These are phyloP conservation scores for Sclerurus mexicanus DNA, from an alignment of 2,113 vertebrate species.

Conservation along the genomic window DNA sequence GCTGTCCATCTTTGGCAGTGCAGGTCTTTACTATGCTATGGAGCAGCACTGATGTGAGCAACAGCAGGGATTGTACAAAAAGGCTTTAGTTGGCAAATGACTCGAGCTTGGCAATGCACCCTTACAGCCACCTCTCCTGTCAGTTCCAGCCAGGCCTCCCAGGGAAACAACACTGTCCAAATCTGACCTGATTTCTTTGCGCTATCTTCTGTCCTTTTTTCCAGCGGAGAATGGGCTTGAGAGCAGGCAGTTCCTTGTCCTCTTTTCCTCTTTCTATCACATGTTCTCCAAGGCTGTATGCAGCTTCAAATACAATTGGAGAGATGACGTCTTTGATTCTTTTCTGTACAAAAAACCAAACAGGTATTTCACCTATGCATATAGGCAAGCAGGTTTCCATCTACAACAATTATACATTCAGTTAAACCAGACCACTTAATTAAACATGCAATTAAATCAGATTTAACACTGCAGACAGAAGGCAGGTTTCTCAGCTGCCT, in stretches of 20 bases:
- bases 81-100: neutral
- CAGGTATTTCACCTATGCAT: neutral
- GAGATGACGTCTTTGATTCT: slow-evolving; percentile 94
- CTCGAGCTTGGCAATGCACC: neutral
- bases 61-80: neutral
- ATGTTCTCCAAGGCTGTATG: slow-evolving; percentile 86
- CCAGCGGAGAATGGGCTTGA: slow-evolving; percentile 92
- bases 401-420: neutral
- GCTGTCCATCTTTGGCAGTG: neutral
- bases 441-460: neutral
- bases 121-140: neutral
- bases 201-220: slow-evolving; percentile 91
- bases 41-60: neutral
- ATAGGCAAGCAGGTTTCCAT: neutral
- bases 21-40: neutral
- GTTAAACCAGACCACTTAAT: neutral
- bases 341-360: slow-evolving; percentile 78
- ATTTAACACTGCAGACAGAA: neutral
- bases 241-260: slow-evolving; percentile 81
- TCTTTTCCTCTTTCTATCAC: slow-evolving; percentile 58
- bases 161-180: neutral
- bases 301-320: slow-evolving; percentile 89
- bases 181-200: slow-evolving; percentile 88
- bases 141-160: neutral
- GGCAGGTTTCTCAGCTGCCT: neutral